These are phyloP conservation scores for Telenomus remus DNA, from an alignment of 1,140 invertebrate species.

Conservation along the genomic window DNA sequence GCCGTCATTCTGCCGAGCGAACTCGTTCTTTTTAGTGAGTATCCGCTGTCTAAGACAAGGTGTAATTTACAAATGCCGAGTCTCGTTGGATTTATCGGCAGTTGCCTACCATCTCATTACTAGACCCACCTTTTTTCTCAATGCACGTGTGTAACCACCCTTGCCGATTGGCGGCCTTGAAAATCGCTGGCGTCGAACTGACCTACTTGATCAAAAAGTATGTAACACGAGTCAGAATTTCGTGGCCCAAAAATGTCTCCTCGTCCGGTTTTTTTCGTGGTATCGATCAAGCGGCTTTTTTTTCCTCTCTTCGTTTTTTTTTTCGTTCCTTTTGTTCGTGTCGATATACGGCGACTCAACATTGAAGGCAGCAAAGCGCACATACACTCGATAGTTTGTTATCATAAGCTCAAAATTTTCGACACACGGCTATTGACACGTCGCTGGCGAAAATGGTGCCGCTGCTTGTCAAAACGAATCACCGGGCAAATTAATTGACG, in stretches of 20 bases:
- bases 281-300: slow-evolving; percentile 1
- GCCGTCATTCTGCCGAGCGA: slow-evolving; percentile 37
- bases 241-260: slow-evolving; percentile 38
- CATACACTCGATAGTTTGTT: slow-evolving; percentile 9
- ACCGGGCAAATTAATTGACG: slow-evolving; percentile 48
- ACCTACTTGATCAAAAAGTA: slow-evolving; percentile 69
- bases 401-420: slow-evolving; percentile 44
- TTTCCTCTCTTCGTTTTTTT: slow-evolving; percentile 14
- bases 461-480: slow-evolving; percentile 47
- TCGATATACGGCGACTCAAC: slow-evolving; percentile 17
- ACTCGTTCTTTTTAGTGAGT: slow-evolving; percentile 55
- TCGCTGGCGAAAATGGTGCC: slow-evolving; percentile 43
- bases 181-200: slow-evolving; percentile 63
- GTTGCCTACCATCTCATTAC: slow-evolving; percentile 75
- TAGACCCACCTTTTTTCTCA: slow-evolving; percentile 55
- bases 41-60: slow-evolving; percentile 68
- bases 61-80: slow-evolving; percentile 77
- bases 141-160: slow-evolving; percentile 63
- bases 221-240: slow-evolving; percentile 55
- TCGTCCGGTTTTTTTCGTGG: background rate
- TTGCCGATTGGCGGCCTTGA: slow-evolving; percentile 61
- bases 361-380: slow-evolving; percentile 31
- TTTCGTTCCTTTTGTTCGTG: slow-evolving; percentile 27
- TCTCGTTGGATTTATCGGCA: slow-evolving; percentile 75
- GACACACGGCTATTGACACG: slow-evolving; percentile 34